phyloP scores from a whole-genome alignment of 1,140 invertebrate species.

The Aphis craccivora region DNA sequence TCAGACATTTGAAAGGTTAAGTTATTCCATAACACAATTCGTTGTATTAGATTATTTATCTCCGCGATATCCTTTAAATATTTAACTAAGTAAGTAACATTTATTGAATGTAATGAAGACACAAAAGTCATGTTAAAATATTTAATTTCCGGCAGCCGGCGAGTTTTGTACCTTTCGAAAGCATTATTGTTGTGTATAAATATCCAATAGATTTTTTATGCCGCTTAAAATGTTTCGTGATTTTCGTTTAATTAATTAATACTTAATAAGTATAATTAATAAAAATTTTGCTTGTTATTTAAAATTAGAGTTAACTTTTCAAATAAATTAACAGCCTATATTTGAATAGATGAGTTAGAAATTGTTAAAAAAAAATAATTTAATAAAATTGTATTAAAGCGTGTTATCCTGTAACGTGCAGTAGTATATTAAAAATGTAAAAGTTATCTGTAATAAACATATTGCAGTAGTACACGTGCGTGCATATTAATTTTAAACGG shows the following conservation, averaged over 20 bases:
- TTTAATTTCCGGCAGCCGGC: not conserved
- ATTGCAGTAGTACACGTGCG: not conserved
- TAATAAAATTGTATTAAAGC: not conserved
- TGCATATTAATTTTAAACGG: too few species aligned
- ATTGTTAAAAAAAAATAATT: too few species aligned
- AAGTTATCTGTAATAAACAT: not conserved
- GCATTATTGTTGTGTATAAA: not conserved
- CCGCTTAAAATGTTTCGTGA: not conserved
- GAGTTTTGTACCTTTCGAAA: not conserved
- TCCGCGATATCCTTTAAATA: not conserved
- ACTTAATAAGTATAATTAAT: too few species aligned
- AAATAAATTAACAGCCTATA: not conserved
- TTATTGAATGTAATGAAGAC: not conserved
- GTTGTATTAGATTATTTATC: not conserved
- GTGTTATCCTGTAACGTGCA: not conserved
- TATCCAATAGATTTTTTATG: not conserved
- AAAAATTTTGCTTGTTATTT: not conserved
- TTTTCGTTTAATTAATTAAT: not conserved
- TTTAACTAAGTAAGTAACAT: not conserved
- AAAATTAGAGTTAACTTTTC: not conserved
- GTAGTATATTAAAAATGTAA: not conserved
- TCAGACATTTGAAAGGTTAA: not conserved
- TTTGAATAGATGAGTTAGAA: not conserved
- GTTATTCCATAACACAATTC: not conserved
- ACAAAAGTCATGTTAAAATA: constrained; percentile 10